Evolutionary conservation across 2,113 vertebrate genomes (phyloP).

Genomic region (Nymphicus hollandicus): DNA sequence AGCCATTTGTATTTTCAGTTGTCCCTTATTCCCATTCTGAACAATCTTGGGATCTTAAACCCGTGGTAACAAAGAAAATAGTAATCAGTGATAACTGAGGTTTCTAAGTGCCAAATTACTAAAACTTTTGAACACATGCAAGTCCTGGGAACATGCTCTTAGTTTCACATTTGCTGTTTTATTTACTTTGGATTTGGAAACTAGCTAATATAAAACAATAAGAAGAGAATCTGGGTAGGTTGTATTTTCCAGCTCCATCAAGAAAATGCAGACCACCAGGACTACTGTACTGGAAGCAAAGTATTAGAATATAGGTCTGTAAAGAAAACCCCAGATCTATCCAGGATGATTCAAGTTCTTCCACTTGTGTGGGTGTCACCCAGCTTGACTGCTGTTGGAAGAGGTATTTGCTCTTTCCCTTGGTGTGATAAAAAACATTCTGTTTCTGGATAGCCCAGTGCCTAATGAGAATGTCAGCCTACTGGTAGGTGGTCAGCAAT

Average conservation of each 20-base stretch:
- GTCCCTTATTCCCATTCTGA: background rate
- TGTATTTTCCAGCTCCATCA: conserved; percentile 41
- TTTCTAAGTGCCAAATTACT: conserved; percentile 37
- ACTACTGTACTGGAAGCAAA: conserved; percentile 35
- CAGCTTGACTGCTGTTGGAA: conserved; percentile 25
- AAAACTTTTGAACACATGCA: background rate
- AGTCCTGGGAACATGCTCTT: conserved; percentile 36
- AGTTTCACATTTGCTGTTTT: conserved; percentile 52
- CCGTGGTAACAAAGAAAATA: conserved; percentile 39
- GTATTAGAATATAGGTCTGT: background rate
- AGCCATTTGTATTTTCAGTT: background rate
- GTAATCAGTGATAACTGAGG: background rate
- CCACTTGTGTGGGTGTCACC: conserved; percentile 43
- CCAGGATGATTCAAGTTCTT: conserved; percentile 26
- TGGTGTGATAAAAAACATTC: background rate
- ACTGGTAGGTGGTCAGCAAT: conserved; percentile 2
- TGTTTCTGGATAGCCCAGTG: background rate
- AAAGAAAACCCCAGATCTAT: background rate
- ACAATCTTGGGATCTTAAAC: conserved; percentile 20
- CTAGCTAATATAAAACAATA: conserved; percentile 40
- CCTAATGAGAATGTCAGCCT: background rate
- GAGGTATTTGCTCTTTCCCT: conserved; percentile 3
- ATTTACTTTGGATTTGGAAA: conserved; percentile 61
- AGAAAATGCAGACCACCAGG: conserved; percentile 39
- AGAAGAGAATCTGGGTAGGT: conserved; percentile 36